Base-by-base conservation (phyloP, 2,888 invertebrate species). In the Protodeltote pygarga region DNA sequence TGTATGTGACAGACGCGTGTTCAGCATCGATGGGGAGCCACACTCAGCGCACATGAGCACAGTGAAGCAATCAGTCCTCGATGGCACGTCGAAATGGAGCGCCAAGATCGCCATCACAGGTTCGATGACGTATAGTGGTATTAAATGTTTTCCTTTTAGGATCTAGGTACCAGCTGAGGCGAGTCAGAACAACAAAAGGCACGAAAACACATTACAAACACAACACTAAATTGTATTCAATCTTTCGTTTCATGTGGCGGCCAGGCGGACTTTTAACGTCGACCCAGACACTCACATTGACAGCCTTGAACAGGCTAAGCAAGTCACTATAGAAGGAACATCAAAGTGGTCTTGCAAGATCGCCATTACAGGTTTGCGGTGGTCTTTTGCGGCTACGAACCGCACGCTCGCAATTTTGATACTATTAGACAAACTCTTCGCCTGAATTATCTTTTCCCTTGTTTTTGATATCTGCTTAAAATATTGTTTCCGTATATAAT, bases 81-180 rank as follows among this genome's bases (percentile, higher is more conserved):
- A 99, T 93, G 99, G 99, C 84, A 99, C 99, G 73, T 98, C 98
- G 89, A 99, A 99, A 94, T 99, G 99, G 99, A 99, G 99, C 84
- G 99, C 99, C 83, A 99, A 99, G 95, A 99, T 99, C 93, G 98
- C 98, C 88, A 98, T 99, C 93, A 99, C 99, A 97, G 98, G 99
- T 99, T 96, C 95, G 97, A 94, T 89, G 85, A 81, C 77, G 81
- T 81, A 83, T 68, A 79, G 81, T 80, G 81, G 64, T 65, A 65
- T 41, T 71, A 65, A 71, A 32, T 48, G 49, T 66, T 60, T 46
- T 38, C 42, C 33, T 53, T 46, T 42, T 57, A 73, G 69, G 53
- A 58, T 54, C 62, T 70, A 66, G 55, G 50, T 66, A 33, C 50
- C 69, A 44, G 64, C 63, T 50, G 54, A 44, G 57, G 65, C 28